These are phyloP conservation scores for Albula goreensis DNA, from an alignment of 2,113 vertebrate genomes.

Conservation along the genomic window DNA sequence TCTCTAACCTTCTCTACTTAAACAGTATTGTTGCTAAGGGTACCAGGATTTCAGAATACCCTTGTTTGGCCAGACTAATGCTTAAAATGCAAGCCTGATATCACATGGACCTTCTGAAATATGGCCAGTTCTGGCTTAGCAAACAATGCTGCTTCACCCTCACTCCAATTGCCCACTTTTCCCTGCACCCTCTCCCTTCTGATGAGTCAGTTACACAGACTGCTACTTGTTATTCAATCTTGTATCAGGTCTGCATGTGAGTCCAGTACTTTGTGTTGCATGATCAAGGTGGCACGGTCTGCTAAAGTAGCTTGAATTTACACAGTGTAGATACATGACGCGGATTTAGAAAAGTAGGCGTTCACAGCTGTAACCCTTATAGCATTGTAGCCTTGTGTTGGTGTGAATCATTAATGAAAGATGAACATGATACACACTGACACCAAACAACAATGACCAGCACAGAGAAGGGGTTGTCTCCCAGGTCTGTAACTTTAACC, in stretches of 20 bases:
- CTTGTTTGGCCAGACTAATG: neutral
- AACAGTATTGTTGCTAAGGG: neutral
- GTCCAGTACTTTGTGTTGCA: neutral
- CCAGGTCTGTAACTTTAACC: neutral
- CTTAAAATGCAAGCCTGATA: too few species aligned
- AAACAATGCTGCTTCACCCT: neutral
- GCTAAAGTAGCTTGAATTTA: neutral
- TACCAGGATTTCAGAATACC: neutral
- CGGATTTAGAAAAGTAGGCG: neutral
- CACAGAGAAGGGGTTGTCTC: neutral
- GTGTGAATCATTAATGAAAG: slow-evolving; percentile 2
- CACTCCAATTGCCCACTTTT: neutral
- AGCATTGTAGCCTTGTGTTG: neutral
- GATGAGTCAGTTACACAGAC: neutral
- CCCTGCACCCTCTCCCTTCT: neutral
- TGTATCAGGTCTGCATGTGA: neutral
- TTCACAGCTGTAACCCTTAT: neutral
- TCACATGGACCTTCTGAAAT: too few species aligned
- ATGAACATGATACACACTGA: slow-evolving; percentile 1
- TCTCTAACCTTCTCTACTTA: neutral
- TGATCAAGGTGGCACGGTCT: neutral
- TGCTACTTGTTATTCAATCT: neutral
- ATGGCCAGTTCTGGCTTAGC: too few species aligned
- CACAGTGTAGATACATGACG: neutral
- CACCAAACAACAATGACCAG: slow-evolving; percentile 4